Evolutionary conservation across 2,888 invertebrate genomes (phyloP).

Genomic region (Craniophora ligustri): DNA sequence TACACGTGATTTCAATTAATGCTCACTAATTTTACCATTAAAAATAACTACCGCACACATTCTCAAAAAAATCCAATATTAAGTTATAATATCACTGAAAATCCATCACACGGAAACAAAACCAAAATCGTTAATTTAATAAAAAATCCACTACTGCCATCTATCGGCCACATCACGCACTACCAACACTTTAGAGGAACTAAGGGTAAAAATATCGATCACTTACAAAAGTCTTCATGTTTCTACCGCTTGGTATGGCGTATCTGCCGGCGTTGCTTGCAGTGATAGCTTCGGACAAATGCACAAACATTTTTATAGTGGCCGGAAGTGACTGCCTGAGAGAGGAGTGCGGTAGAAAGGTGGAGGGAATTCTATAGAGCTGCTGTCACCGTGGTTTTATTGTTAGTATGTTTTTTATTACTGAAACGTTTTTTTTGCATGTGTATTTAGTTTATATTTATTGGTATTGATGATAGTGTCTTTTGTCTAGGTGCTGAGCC

Average conservation of each 20-base stretch:
- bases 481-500: too few relatives aligned
- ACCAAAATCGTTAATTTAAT: not conserved
- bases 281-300: slow-evolving; percentile 75
- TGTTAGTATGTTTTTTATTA: not conserved
- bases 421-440: slow-evolving; percentile 10
- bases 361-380: slow-evolving; percentile 64
- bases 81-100: slow-evolving; percentile 13
- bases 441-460: slow-evolving; percentile 18
- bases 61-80: not conserved
- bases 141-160: slow-evolving; percentile 39
- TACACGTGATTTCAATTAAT: too few relatives aligned
- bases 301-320: slow-evolving; percentile 83
- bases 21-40: too few relatives aligned
- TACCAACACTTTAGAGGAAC: slow-evolving; percentile 33
- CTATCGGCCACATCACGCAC: slow-evolving; percentile 38
- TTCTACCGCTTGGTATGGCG: slow-evolving; percentile 69
- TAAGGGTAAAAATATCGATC: slow-evolving; percentile 34
- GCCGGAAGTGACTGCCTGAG: slow-evolving; percentile 81
- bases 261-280: slow-evolving; percentile 65
- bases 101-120: slow-evolving; percentile 5
- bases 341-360: slow-evolving; percentile 77
- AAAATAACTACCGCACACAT: not conserved
- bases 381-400: slow-evolving; percentile 53
- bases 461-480: not conserved
- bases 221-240: slow-evolving; percentile 87